Evolutionary conservation across 37 sponge, comb jelly and placozoan species (phyloP), one percentile per base, ranked within the genome.

Genomic region (Bolinopsis microptera): DNA sequence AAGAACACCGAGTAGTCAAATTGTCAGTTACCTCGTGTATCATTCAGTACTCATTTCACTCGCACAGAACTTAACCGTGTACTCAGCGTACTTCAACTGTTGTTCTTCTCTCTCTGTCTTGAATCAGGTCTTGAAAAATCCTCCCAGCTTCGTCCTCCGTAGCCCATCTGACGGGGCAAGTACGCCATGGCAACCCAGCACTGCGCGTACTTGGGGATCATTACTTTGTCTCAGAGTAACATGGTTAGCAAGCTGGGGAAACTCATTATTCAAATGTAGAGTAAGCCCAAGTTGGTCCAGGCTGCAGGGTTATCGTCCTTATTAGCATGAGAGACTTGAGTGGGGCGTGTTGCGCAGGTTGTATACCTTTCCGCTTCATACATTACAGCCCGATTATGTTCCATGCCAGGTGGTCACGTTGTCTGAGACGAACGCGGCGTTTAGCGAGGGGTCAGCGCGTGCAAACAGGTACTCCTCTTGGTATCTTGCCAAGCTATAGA

Each of bases 201-300:
- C 16, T 35, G 90, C 40, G 48, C 31, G 26, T 86, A 86, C 0
- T 38, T 86, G 18, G 35, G 90, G 90, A n/a, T 86, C 90, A 26
- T 86, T 86, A 48, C 90, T 86, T 25, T 86, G 90, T 48, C 3
- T 28, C 27, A n/a, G 61, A 16, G 31, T 36, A 86, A 39, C 61
- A 86, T n/a, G 41, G 61, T 86, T 86, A 41, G 90, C 40, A n/a
- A 86, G 61, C 38, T 35, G 68, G 30, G 34, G 13, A 27, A 39
- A 86, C 1, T 41, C 90, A 40, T 86, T 40, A 1, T 38, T 86
- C 1, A 39, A n/a, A 86, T 38, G 35, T 86, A 41, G 5, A 41
- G 61, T 27, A 41, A 23, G n/a, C 61, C 90, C 26, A 86, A 25
- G 90, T 86, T 86, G n/a, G 90, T 86, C 90, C 90, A 86, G 28